These are phyloP conservation scores for Cygnus buccinator DNA, from an alignment of 2,113 vertebrate genomes.

Conservation along the genomic window DNA sequence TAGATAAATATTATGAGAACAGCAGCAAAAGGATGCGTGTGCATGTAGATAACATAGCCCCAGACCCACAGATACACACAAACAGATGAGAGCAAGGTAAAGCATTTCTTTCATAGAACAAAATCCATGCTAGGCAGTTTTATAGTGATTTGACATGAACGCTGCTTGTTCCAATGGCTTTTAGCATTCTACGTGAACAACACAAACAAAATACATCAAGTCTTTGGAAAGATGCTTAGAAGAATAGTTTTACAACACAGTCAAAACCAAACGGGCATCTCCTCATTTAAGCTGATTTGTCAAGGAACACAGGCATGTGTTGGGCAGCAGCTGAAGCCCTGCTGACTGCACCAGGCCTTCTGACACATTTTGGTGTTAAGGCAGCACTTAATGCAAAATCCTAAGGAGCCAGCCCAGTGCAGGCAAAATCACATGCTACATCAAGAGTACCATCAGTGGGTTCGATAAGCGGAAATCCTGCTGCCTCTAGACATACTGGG, in stretches of 20 bases:
- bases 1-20: neutral
- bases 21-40: neutral
- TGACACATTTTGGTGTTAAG: neutral
- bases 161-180: neutral
- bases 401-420: neutral
- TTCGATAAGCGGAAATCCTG: neutral
- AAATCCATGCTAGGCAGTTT: neutral
- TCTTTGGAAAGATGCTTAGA: neutral
- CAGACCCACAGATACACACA: neutral
- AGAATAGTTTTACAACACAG: neutral
- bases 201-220: neutral
- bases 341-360: neutral
- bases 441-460: neutral
- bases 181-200: neutral
- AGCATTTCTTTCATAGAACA: neutral
- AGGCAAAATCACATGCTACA: accelerated
- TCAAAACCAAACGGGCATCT: neutral
- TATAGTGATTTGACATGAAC: neutral
- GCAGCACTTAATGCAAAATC: neutral
- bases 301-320: neutral
- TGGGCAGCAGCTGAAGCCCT: neutral
- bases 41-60: neutral
- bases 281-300: neutral
- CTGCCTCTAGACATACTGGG: neutral
- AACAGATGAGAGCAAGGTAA: neutral